Evolutionary conservation across 2,113 vertebrate species (phyloP), one percentile per base, ranked within the genome.

Genomic region (Empidonax alnorum): DNA sequence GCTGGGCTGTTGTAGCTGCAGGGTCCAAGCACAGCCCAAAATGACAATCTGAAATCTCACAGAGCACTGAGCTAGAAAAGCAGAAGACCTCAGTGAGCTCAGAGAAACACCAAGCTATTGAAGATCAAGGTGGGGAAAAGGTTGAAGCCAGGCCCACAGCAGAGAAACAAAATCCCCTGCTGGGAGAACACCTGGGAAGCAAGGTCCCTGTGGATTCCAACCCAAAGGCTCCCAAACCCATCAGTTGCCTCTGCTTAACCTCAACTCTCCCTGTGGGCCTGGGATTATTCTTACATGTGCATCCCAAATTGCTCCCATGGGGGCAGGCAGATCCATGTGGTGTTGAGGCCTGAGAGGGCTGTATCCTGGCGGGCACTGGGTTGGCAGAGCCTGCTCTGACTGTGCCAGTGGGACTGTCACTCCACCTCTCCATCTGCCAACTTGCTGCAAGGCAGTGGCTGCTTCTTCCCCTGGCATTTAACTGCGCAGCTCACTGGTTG

Each of bases 301-400:
- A 66, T 30, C 44, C 58, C 58, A 72, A 53, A 61, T 39, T 15
- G 25, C 19, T 58, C 37, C 33, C 3, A 1, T 5, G 4, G 8
- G 17, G 16, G 17, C 33, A 44, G 28, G 37, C 16, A 44, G 35
- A 59, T 50, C 24, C 1, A 0, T 39, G 35, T 0, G 1, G 44
- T 18, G 15, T 4, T 33, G 20, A 63, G 42, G 24, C 18, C 25
- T 6, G 37, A 76, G 39, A 30, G 27, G 16, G 23, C 67, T 74
- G 37, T 0, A 2, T 47, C n/a, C 44, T 1, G 0, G 44, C 4
- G 1, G 55, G 37, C 2, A 3, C 9, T 58, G 62, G 30, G 56
- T 21, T 58, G 37, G 42, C 8, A 56, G 9, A 73, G 31, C 66
- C 52, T 49, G 35, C 16, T 16, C 22, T 1, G 4, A 21, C 21